Evolutionary conservation across 2,888 invertebrate genomes (phyloP).

Genomic region (Molanna angustata): DNA sequence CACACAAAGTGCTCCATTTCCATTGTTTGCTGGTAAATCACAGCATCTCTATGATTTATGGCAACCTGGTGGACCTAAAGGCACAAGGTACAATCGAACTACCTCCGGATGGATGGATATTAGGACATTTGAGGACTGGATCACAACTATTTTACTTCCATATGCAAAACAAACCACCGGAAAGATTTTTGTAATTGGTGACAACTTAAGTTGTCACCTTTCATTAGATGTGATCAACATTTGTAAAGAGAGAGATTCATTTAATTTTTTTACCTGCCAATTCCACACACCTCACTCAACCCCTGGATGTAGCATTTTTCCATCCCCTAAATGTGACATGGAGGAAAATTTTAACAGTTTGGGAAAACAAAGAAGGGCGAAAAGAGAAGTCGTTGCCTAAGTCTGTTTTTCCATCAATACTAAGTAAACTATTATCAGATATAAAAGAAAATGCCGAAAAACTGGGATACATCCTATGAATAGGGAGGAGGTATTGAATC

Average conservation of each 20-base stretch:
- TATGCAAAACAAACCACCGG: slow-evolving; percentile 33
- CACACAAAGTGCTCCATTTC: slow-evolving; percentile 1
- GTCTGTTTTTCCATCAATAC: slow-evolving; percentile 11
- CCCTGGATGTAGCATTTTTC: slow-evolving; percentile 36
- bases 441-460: slow-evolving; percentile 10
- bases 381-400: slow-evolving; percentile 12
- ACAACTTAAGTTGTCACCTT: slow-evolving; percentile 37
- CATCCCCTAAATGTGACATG: slow-evolving; percentile 34
- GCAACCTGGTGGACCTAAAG: slow-evolving; percentile 35
- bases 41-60: slow-evolving; percentile 36
- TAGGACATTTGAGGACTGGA: slow-evolving; percentile 34
- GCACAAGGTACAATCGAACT: slow-evolving; percentile 36
- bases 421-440: slow-evolving; percentile 6
- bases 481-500: neutral
- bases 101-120: slow-evolving; percentile 35
- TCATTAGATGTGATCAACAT: slow-evolving; percentile 33
- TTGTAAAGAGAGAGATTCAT: slow-evolving; percentile 37
- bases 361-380: slow-evolving; percentile 25
- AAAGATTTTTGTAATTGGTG: slow-evolving; percentile 37
- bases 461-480: neutral
- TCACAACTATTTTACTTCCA: slow-evolving; percentile 33
- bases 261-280: slow-evolving; percentile 37
- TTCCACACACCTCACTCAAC: too few relatives aligned
- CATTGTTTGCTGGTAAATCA: slow-evolving; percentile 29
- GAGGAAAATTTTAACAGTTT: slow-evolving; percentile 28